Base-by-base conservation (phyloP, 2,888 invertebrate genomes). In the Azorinus chamasolen region DNA sequence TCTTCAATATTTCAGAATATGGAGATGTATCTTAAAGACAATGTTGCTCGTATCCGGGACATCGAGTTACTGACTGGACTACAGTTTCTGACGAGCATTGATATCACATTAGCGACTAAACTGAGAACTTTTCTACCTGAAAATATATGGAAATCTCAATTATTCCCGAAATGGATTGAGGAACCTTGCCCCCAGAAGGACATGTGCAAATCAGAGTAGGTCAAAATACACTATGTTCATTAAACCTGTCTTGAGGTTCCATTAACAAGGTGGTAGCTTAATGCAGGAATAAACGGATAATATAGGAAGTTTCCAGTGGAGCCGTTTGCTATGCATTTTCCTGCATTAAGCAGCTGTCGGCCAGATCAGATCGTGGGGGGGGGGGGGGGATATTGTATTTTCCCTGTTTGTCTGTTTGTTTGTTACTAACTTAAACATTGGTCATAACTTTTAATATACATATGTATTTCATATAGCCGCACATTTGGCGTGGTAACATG, bases 31-130 rank as follows among this genome's bases (percentile, higher is more conserved):
- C 63, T 90, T 10, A 64, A 82, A 57, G 87, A 90, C 51, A 87
- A 91, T 69, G 84, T 88, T 22, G 90, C 87, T 2, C 63, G 91
- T 10, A 65, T 90, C 14, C 70, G 84, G 32, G 91, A 91, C 63
- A 79, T 91, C 8, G 91, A 91, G 62, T 75, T 88, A 6, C 68
- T 90, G 70, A 89, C 90, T 2, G 90, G 90, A 2, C 69, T 90
- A 25, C 69, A 71, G 55, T 87, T 91, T 63, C 75, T 88, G 53
- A 79, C 76, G 8, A 63, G 63, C 14, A 64, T 64, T 27, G 45
- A 78, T 12, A 46, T 53, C 6, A 37, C 59, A 8, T 55, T 45
- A 4, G 61, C 83, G 14, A 81, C 80, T 3, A 61, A 72, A 63
- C 37, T 85, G 1, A 66, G 81, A 51, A 87, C 87, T 6, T 84